phyloP scores from a whole-genome alignment of 2,797 vertebrate species.

The Sciurus carolinensis region DNA sequence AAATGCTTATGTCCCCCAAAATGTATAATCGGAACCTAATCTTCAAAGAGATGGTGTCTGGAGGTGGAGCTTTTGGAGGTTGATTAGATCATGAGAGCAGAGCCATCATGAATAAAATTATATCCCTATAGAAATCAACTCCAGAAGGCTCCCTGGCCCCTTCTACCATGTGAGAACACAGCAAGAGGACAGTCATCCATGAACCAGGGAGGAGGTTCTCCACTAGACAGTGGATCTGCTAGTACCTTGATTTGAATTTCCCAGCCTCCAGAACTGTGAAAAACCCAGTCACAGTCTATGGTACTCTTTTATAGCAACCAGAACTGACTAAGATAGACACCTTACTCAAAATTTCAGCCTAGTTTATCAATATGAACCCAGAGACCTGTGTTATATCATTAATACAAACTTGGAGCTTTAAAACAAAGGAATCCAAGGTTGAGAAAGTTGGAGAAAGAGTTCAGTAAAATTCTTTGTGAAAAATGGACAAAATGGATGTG shows the following conservation, averaged over 20 bases:
- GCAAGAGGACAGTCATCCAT: neutral
- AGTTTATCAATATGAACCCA: neutral
- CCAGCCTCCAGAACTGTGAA: neutral
- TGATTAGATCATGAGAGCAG: neutral
- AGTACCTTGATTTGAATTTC: neutral
- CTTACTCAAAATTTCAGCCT: neutral
- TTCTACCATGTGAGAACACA: neutral
- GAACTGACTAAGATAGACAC: neutral
- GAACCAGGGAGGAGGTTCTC: neutral
- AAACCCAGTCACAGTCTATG: neutral
- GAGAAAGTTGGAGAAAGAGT: neutral
- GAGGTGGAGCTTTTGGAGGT: neutral
- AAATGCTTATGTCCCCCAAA: neutral
- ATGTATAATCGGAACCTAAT: neutral
- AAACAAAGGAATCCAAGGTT: neutral
- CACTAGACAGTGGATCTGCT: neutral
- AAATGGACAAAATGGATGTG: conserved; percentile 10
- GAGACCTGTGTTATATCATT: neutral
- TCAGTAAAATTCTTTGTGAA: neutral
- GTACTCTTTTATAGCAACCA: neutral
- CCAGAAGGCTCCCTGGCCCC: neutral
- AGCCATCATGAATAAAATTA: neutral
- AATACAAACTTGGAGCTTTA: neutral
- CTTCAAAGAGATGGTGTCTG: too few relatives aligned
- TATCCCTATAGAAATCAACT: neutral